Conservation (phyloP, 2,797 vertebrate species). For the Luscinia luscinia region DNA sequence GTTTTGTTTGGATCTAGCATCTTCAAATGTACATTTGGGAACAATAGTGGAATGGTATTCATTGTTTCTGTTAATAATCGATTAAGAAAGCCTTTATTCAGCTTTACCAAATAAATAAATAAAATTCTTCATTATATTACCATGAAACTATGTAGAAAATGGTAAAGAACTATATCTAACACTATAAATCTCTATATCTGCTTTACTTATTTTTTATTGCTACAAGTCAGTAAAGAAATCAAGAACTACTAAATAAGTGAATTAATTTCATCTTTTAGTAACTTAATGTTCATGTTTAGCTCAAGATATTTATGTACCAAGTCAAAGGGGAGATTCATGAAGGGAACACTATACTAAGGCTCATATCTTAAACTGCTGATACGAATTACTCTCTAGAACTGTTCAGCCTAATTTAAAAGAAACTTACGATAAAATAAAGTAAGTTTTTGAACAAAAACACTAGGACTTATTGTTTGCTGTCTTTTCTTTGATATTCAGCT, state of each 20-base stretch:
- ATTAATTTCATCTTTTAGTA: neutral
- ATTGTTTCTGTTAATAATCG: neutral
- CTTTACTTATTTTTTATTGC: neutral
- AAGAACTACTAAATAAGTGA: neutral
- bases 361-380: neutral
- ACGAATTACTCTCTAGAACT: neutral
- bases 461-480: neutral
- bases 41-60: neutral
- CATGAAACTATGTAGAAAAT: neutral
- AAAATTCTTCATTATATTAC: neutral
- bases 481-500: neutral
- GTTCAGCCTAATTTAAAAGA: neutral
- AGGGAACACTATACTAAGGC: neutral
- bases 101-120: neutral
- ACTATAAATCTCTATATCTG: neutral
- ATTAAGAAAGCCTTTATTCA: neutral
- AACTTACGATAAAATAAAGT: neutral
- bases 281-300: neutral
- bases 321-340: neutral
- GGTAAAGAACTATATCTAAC: neutral
- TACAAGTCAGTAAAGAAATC: neutral
- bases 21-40: neutral
- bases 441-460: neutral
- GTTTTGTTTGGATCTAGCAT: neutral
- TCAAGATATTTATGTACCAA: neutral